Percentiles rank a stretch among this genome's conserved stretches.
Conservation (phyloP, 2,113 vertebrate species). For the Lipophrys pholis region DNA sequence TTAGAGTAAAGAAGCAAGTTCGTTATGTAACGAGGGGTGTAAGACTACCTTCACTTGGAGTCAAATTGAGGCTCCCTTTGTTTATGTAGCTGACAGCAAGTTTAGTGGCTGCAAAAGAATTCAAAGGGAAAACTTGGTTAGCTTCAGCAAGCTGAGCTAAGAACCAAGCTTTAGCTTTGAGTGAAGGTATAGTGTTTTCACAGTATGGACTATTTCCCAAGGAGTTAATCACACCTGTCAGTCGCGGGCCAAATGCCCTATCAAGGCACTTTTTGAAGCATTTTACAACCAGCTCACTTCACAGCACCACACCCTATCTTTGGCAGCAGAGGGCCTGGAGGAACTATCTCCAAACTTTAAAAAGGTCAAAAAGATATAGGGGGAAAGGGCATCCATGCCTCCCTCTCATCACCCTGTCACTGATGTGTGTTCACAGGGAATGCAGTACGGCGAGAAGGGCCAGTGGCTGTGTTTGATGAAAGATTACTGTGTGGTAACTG, state of each 20-base stretch:
- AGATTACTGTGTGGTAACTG: slow-evolving; percentile 75
- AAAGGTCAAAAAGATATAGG: slow-evolving; percentile 72
- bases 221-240: background rate
- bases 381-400: slow-evolving; percentile 41
- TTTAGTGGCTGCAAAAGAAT: background rate
- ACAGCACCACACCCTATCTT: slow-evolving; percentile 8
- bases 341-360: slow-evolving; percentile 59
- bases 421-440: slow-evolving; percentile 48
- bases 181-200: background rate
- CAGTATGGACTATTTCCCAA: slow-evolving; percentile 2
- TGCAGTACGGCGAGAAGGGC: slow-evolving; percentile 33
- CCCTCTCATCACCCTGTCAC: slow-evolving; percentile 53
- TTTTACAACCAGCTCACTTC: slow-evolving; percentile 19
- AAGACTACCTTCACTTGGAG: no score
- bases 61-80: no score
- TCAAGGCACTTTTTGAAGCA: slow-evolving; percentile 12
- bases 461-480: slow-evolving; percentile 68
- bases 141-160: background rate
- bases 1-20: no score
- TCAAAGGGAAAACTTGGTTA: background rate
- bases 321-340: slow-evolving; percentile 32
- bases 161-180: background rate
- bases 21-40: no score
- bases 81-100: background rate
- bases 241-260: slow-evolving; percentile 2